Evolutionary conservation across 1,140 invertebrate species (phyloP).

Genomic region (Sweltsa coloradensis): DNA sequence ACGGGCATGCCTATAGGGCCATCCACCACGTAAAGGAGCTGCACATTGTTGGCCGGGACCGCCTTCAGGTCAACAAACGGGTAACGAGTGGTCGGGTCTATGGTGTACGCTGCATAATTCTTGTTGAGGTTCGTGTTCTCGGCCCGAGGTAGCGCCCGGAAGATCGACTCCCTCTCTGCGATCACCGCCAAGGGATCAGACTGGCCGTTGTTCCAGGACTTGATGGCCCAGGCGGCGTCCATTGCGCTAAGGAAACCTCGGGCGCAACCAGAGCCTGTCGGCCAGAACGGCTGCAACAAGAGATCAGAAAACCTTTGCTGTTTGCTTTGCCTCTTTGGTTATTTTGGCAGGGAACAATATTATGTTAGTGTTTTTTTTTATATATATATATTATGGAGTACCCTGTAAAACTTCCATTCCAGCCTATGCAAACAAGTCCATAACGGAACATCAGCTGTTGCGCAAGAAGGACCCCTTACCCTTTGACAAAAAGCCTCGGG

Average conservation of each 20-base stretch:
- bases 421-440: no score
- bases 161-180: constrained; percentile 90
- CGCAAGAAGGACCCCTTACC: no score
- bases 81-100: constrained; percentile 79
- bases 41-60: constrained; percentile 53
- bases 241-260: constrained; percentile 91
- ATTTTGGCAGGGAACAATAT: no score
- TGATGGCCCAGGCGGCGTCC: constrained; percentile 92
- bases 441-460: no score
- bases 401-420: constrained; percentile 9
- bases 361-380: no score
- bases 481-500: no score
- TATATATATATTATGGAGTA: constrained; percentile 3
- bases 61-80: constrained; percentile 46
- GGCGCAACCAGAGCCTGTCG: constrained; percentile 94
- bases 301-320: background rate
- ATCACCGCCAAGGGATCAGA: constrained; percentile 67
- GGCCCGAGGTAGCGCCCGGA: constrained; percentile 81
- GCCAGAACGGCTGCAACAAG: constrained; percentile 82
- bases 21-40: constrained; percentile 44
- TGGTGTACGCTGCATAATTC: constrained; percentile 74
- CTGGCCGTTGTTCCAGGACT: constrained; percentile 60
- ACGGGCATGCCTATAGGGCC: constrained; percentile 42
- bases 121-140: constrained; percentile 91
- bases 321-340: no score